These are phyloP conservation scores for Mustelus asterias DNA, from an alignment of 2,113 vertebrate genomes.

Conservation along the genomic window DNA sequence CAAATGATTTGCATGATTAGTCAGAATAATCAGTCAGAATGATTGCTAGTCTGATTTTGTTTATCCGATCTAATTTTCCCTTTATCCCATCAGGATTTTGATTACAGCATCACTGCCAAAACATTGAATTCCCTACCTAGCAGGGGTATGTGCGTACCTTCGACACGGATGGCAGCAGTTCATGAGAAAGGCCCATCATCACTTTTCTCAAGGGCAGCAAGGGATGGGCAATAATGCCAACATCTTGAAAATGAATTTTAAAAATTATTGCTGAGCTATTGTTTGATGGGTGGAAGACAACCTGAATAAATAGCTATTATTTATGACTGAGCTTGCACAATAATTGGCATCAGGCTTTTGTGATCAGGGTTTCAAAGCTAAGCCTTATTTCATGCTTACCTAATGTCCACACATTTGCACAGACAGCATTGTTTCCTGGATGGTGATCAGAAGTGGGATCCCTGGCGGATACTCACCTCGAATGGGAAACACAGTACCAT, in stretches of 20 bases:
- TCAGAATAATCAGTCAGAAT: background rate
- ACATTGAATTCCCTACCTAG: background rate
- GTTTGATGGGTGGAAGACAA: background rate
- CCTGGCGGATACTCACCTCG: background rate
- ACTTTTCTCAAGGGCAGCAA: background rate
- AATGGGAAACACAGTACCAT: too few species aligned
- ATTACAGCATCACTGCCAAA: background rate
- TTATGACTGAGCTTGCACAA: background rate
- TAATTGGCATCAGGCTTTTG: background rate
- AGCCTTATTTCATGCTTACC: background rate
- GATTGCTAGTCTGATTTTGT: background rate
- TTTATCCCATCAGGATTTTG: background rate
- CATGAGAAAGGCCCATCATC: background rate
- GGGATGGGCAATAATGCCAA: background rate
- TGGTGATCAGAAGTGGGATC: background rate
- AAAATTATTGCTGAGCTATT: background rate
- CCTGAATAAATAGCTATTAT: background rate
- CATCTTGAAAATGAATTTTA: background rate
- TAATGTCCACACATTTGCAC: background rate
- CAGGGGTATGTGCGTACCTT: background rate
- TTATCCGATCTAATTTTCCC: constrained; percentile 4
- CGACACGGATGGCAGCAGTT: background rate
- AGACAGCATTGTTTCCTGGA: background rate
- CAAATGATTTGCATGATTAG: background rate
- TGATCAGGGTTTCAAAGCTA: background rate